Evolutionary conservation across 2,113 vertebrate genomes (phyloP).

Genomic region (Pan troglodytes): NHGRI_mPanTro3-v2.1_pri NC_072401.2:26365001-26365500

Average conservation of each 20-base stretch:
- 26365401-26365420: no score
- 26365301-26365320: fast-evolving
- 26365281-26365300: neutral
- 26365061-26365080: neutral
- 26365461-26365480: no score
- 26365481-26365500: no score
- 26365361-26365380: no score
- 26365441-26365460: no score
- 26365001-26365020: no score
- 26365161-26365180: neutral
- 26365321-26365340: fast-evolving
- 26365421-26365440: no score
- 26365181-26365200: neutral
- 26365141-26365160: neutral
- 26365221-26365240: neutral
- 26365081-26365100: neutral
- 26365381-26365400: no score
- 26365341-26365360: no score
- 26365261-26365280: neutral
- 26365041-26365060: neutral
- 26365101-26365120: neutral
- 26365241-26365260: neutral
- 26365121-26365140: neutral
- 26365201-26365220: neutral
- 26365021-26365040: neutral